Percentiles rank a stretch among this genome's conserved stretches.
These are phyloP conservation scores for Casuarius casuarius DNA, from an alignment of 2,113 vertebrate genomes.

Conservation along the genomic window DNA sequence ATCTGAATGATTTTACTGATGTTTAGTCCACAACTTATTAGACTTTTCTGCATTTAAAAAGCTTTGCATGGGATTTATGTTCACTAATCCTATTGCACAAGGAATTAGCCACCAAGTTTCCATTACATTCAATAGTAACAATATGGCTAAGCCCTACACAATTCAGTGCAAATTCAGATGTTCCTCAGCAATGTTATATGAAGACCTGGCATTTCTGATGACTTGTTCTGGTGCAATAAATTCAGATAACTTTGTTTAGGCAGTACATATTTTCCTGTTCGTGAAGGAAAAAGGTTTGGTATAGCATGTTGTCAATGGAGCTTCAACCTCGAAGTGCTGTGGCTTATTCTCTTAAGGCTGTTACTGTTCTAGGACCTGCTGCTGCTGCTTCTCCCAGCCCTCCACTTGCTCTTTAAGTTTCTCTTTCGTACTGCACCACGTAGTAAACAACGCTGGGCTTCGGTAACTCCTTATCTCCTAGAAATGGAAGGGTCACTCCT, in stretches of 20 bases:
- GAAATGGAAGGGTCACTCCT: background rate
- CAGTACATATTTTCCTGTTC: background rate
- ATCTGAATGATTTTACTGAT: background rate
- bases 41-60: background rate
- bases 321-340: background rate
- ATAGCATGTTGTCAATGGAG: background rate
- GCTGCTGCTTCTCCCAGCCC: background rate
- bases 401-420: background rate
- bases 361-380: background rate
- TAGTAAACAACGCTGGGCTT: background rate
- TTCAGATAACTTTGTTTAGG: background rate
- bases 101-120: background rate
- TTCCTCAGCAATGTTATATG: background rate
- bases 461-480: background rate
- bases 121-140: background rate
- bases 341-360: background rate
- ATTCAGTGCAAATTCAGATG: background rate
- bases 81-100: background rate
- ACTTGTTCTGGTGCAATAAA: background rate
- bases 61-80: background rate
- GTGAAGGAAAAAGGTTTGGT: background rate
- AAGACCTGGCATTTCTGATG: background rate
- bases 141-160: background rate
- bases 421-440: accelerated
- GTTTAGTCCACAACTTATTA: background rate